Evolutionary conservation across 2,888 invertebrate species (phyloP).

Genomic region (Amorpha juglandis): DNA sequence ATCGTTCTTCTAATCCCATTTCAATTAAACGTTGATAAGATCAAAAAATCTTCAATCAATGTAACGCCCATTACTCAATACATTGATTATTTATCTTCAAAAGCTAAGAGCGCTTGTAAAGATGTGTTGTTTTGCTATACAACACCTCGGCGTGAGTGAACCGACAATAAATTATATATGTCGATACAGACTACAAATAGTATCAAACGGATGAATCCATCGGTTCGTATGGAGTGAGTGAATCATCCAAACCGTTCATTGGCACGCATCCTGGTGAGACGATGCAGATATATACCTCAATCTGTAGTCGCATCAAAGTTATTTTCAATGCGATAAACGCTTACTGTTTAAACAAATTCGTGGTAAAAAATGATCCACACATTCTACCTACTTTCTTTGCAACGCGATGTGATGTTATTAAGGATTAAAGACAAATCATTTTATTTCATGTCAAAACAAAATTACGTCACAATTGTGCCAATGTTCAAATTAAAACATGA

Average conservation of each 20-base stretch:
- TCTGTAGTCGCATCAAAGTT: background rate
- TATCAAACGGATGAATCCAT: conserved; percentile 28
- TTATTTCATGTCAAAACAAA: too few relatives aligned
- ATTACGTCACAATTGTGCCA: too few relatives aligned
- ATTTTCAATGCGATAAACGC: conserved; percentile 6
- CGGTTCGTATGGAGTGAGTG: conserved; percentile 41
- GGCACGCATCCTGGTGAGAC: conserved; percentile 45
- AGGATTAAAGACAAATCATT: too few relatives aligned
- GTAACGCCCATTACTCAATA: background rate
- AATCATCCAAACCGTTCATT: conserved; percentile 53
- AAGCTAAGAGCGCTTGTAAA: background rate
- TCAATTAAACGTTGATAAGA: background rate
- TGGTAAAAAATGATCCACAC: too few relatives aligned
- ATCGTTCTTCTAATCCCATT: background rate
- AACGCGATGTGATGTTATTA: too few relatives aligned
- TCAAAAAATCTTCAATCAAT: background rate
- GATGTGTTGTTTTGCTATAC: conserved; percentile 12
- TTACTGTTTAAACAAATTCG: too few relatives aligned
- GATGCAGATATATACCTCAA: background rate
- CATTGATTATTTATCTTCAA: background rate
- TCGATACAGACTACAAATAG: conserved; percentile 19
- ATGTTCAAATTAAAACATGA: too few relatives aligned
- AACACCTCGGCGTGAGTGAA: conserved; percentile 15
- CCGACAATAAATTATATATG: conserved; percentile 8
- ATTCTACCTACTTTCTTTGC: background rate